A percentile compares a stretch with the other conserved stretches of the same genome.
Evolutionary conservation across 2,888 invertebrate species (phyloP).

Genomic region (Drosophila prostipennis): DNA sequence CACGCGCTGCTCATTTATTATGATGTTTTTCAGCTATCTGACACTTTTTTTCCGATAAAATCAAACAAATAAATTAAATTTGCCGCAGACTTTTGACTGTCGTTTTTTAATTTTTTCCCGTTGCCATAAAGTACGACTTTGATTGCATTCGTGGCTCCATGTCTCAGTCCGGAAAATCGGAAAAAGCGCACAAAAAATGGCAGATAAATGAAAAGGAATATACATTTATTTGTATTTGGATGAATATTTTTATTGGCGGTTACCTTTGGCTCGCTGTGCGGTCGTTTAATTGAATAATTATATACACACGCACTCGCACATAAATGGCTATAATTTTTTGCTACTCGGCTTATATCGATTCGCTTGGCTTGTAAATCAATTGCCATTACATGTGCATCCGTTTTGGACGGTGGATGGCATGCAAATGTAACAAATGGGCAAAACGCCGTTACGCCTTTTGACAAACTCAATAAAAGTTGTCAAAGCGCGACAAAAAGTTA

Average conservation of each 20-base stretch:
- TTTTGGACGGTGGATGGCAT: slow-evolving; percentile 9
- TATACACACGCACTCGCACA: slow-evolving; percentile 19
- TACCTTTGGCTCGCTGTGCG: slow-evolving; percentile 61
- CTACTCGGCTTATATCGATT: slow-evolving; percentile 27
- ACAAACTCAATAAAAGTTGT: slow-evolving; percentile 61
- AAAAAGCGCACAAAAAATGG: slow-evolving; percentile 27
- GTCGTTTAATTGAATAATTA: slow-evolving; percentile 75
- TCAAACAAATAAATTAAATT: slow-evolving; percentile 59
- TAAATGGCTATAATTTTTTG: slow-evolving; percentile 35
- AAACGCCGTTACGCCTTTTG: slow-evolving; percentile 47
- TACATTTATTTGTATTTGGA: slow-evolving; percentile 43
- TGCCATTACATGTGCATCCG: slow-evolving; percentile 53
- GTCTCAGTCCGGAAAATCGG: slow-evolving; percentile 44
- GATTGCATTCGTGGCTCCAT: slow-evolving; percentile 30
- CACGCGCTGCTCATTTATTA: slow-evolving; percentile 35
- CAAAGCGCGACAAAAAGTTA: slow-evolving; percentile 27
- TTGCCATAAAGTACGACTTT: slow-evolving; percentile 51
- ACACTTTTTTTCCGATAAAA: slow-evolving; percentile 47
- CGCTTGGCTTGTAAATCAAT: slow-evolving; percentile 63
- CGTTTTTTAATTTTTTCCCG: slow-evolving; percentile 23
- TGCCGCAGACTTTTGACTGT: slow-evolving; percentile 43
- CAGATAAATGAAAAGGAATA: slow-evolving; percentile 32
- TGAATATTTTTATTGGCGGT: slow-evolving; percentile 69
- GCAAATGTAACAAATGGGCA: slow-evolving; percentile 44
- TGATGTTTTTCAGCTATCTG: slow-evolving; percentile 24